A percentile compares a stretch with the other conserved stretches of the same genome.
Conservation (phyloP, 2,113 vertebrate genomes). For the Mus pahari region DNA sequence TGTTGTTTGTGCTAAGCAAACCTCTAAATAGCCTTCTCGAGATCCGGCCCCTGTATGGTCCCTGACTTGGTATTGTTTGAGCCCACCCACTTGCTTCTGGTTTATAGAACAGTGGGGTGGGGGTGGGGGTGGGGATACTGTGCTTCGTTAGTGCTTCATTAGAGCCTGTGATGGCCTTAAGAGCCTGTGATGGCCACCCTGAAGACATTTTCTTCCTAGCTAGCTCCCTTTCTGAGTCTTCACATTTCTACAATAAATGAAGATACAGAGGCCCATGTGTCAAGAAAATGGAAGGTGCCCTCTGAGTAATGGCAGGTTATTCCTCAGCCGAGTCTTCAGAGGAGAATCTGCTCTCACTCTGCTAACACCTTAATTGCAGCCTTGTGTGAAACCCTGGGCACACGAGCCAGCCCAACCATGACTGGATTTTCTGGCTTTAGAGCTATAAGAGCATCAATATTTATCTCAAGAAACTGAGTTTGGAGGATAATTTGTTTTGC, state of each 20-base stretch:
- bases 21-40: background rate
- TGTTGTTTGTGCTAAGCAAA: background rate
- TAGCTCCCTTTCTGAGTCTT: background rate
- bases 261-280: background rate
- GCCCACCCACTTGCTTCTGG: background rate
- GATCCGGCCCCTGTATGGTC: background rate
- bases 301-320: background rate
- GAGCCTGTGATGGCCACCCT: background rate
- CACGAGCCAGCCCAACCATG: background rate
- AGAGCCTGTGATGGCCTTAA: background rate
- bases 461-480: slow-evolving; percentile 38
- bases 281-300: background rate
- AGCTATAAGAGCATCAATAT: background rate
- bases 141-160: background rate
- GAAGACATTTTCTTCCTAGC: background rate
- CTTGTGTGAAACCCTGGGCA: background rate
- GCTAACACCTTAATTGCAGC: background rate
- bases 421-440: background rate
- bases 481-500: background rate
- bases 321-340: background rate
- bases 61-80: background rate
- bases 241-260: background rate
- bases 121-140: accelerated
- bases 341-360: background rate
- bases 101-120: background rate